phyloP scores from a whole-genome alignment of 1,140 invertebrate species.

The honey bee (Apis mellifera) region Amel_HAv3.1 CM009938.2:3544001-3544500 shows the following conservation, averaged over 20 bases:
- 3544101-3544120: not conserved
- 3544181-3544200: constrained; percentile 66
- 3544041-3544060: too few species aligned
- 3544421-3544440: constrained; percentile 48
- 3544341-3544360: constrained; percentile 53
- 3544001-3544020: too few species aligned
- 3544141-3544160: constrained; percentile 54
- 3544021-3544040: too few species aligned
- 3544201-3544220: constrained; percentile 70
- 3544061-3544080: too few species aligned
- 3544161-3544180: constrained; percentile 67
- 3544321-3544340: constrained; percentile 37
- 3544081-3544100: not conserved
- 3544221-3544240: constrained; percentile 44
- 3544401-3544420: constrained; percentile 55
- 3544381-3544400: constrained; percentile 54
- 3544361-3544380: constrained; percentile 43
- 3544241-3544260: not conserved
- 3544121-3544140: constrained; percentile 52
- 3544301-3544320: constrained; percentile 43
- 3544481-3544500: constrained; percentile 35
- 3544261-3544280: too few species aligned
- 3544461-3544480: not conserved
- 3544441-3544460: constrained; percentile 23
- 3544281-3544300: not conserved